Evolutionary conservation across 1,140 invertebrate species (phyloP).

Genomic region (Ostrea edulis): DNA sequence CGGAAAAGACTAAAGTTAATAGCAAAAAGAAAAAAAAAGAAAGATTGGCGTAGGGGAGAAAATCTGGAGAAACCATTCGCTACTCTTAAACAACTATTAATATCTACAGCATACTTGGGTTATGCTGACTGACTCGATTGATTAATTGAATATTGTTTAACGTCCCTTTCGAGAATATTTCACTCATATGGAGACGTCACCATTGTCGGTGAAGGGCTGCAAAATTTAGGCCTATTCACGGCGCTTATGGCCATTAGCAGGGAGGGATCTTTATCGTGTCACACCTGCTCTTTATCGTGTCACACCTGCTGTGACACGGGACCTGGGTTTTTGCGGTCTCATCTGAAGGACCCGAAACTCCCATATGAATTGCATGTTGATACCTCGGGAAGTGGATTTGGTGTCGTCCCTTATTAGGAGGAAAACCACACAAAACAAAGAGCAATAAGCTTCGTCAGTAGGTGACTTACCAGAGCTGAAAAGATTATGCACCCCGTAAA

Average conservation of each 20-base stretch:
- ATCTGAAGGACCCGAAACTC: no score
- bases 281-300: no score
- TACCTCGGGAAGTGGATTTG: conserved; percentile 59
- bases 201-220: no score
- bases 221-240: no score
- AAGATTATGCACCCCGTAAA: conserved; percentile 50
- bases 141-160: no score
- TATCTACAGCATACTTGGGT: conserved; percentile 23
- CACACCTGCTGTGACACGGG: no score
- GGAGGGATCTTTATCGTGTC: no score
- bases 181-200: no score
- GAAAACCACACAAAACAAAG: conserved; percentile 56
- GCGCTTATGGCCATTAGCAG: no score
- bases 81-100: conserved; percentile 36
- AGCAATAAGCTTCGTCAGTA: conserved; percentile 56
- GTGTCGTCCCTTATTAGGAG: conserved; percentile 67
- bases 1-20: conserved; percentile 17
- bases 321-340: no score
- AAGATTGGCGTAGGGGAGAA: conserved; percentile 46
- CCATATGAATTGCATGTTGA: conserved; percentile 59
- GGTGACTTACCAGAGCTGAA: conserved; percentile 47
- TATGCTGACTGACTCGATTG: conserved; percentile 53
- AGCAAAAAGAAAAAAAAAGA: neutral
- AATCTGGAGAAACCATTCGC: conserved; percentile 44
- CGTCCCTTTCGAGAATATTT: no score